phyloP scores from a whole-genome alignment of 1,140 invertebrate genomes.

The Drosophila nigromelanica region DNA sequence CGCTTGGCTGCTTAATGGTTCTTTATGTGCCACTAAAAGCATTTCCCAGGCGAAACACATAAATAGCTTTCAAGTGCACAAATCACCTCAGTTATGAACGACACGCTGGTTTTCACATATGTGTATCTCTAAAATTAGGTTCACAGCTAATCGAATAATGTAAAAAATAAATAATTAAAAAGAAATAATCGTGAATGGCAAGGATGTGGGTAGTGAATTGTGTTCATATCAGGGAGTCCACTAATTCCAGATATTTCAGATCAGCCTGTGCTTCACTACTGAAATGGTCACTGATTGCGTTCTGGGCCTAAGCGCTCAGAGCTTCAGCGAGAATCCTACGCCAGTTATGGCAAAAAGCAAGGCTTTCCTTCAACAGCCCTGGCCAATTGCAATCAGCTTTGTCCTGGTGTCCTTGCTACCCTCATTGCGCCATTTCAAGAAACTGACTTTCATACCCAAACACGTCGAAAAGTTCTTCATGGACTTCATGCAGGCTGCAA shows the following conservation, averaged over 20 bases:
- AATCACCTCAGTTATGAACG: not conserved
- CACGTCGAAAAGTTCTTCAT: slow-evolving; percentile 71
- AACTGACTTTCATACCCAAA: slow-evolving; percentile 46
- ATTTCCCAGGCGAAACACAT: slow-evolving; percentile 5
- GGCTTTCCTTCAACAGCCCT: slow-evolving; percentile 49
- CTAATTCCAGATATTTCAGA: slow-evolving; percentile 24
- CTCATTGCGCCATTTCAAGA: slow-evolving; percentile 28
- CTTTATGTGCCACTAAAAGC: slow-evolving; percentile 26
- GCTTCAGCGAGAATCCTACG: slow-evolving; percentile 63
- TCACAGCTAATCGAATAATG: too few species aligned
- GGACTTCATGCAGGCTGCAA: slow-evolving; percentile 59
- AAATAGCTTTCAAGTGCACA: slow-evolving; percentile 9
- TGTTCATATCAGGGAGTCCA: not conserved
- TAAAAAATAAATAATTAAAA: too few species aligned
- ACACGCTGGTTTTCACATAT: not conserved
- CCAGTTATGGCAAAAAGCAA: slow-evolving; percentile 50
- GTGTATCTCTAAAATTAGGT: too few species aligned
- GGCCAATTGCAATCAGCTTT: slow-evolving; percentile 29
- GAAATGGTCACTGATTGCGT: slow-evolving; percentile 85
- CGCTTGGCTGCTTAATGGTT: slow-evolving; percentile 28
- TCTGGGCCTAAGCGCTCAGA: slow-evolving; percentile 83
- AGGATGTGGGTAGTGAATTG: slow-evolving; percentile 50
- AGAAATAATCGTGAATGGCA: slow-evolving; percentile 57
- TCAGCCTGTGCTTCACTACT: slow-evolving; percentile 83
- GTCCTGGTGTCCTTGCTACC: slow-evolving; percentile 46